Evolutionary conservation across 30 jellyfish, hydroid and myxozoan species (phyloP).

Genomic region (Turritopsis rubra): DNA sequence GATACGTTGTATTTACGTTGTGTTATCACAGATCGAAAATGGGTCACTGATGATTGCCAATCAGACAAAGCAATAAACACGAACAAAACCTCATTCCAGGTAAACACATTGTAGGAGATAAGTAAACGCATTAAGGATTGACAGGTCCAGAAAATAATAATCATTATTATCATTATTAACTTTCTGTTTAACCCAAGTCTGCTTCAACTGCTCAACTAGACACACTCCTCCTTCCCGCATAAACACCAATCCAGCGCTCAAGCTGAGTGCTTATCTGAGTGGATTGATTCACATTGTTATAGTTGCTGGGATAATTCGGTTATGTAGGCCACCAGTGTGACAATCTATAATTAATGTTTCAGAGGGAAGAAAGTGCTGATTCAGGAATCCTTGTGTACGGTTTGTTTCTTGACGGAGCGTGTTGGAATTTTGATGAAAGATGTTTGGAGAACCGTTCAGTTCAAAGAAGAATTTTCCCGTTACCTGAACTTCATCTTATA

Average conservation of each 20-base stretch:
- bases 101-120: too few relatives aligned
- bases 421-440: slow-evolving; percentile 36
- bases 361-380: slow-evolving; percentile 17
- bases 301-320: too few relatives aligned
- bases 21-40: slow-evolving; percentile 22
- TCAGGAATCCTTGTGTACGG: slow-evolving; percentile 45
- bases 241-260: too few relatives aligned
- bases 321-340: too few relatives aligned
- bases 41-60: slow-evolving; percentile 41
- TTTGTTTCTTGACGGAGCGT: slow-evolving; percentile 62
- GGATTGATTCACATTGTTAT: too few relatives aligned
- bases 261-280: too few relatives aligned
- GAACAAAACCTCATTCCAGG: slow-evolving; percentile 12
- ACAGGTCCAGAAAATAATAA: too few relatives aligned
- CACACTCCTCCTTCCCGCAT: too few relatives aligned
- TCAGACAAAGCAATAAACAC: slow-evolving; percentile 34
- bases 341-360: background rate
- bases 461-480: slow-evolving; percentile 34
- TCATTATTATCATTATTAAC: too few relatives aligned
- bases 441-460: slow-evolving; percentile 29
- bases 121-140: too few relatives aligned
- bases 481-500: slow-evolving; percentile 50
- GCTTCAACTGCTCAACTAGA: too few relatives aligned
- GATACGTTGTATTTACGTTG: slow-evolving; percentile 37
- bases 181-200: too few relatives aligned